Evolutionary conservation across 2,113 vertebrate genomes (phyloP), one percentile per base, ranked within the genome.

Genomic region (Crotalus helleri): DNA sequence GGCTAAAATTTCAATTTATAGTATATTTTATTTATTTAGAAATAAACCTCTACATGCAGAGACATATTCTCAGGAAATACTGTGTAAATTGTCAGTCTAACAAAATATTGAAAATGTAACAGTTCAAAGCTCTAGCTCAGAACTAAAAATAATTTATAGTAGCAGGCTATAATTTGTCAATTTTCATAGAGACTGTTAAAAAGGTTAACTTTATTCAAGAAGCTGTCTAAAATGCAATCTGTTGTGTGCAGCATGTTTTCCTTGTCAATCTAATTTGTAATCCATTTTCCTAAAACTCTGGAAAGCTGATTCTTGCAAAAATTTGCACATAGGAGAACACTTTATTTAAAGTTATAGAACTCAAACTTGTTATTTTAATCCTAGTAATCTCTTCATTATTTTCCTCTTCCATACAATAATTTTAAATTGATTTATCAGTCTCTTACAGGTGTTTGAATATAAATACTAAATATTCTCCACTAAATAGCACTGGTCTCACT

Each of bases 111-210:
- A 89, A 92, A 88, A 90, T 3, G 90, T 21, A 81, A 81, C 33
- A 81, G 17, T 81, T 81, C 74, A 39, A 81, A 81, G 33, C 90
- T 95, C 95, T 94, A 39, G 87, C 81, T 91, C 51, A 17, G 92
- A 94, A 92, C 46, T 93, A 91, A 94, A 96, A 95, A 91, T 85
- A 91, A 94, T 57, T 6, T 91, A 21, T 24, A 57, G 61, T 93
- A 92, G 59, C 94, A 85, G 92, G 87, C 89, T 91, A 91, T 12
- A 15, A 92, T 92, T 94, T 92, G 33, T 91, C 69, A 95, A 24
- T 57, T 81, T 92, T 54, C 81, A 92, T 90, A 29, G 12, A 91
- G 15, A 93, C 54, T 91, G 88, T 88, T 94, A 90, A 92, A 95
- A 96, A 10, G 81, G 3, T 17, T 93, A 57, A 4, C 57, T 49